Evolutionary conservation across 2,797 vertebrate species (phyloP), one percentile per base, ranked within the genome.

Genomic region (Melanotaenia nigrans): DNA sequence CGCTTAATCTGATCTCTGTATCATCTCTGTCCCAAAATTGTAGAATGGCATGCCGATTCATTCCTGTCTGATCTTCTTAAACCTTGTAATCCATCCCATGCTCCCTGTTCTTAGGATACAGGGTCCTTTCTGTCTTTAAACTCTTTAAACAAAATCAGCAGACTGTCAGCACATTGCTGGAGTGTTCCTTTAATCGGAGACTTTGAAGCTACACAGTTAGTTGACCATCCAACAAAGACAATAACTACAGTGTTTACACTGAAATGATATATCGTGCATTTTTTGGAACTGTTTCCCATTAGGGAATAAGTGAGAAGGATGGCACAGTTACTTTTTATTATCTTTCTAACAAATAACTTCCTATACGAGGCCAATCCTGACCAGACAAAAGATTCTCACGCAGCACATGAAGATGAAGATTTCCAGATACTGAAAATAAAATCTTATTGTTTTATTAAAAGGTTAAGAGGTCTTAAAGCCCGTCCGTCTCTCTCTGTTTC

Each of bases 381-480:
- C 20, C 47, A 56, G 57, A 57, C 7, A 11, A 38, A 24, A 45
- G 70, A 36, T 71, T 65, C 40, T 70, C 73, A 66, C 8, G 4
- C 53, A 11, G 30, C 14, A 18, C 28, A 4, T 40, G 9, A 2
- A 63, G 47, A 62, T 42, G 45, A 53, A 49, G 33, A 18, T 69
- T 42, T 10, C 13, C 61, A 25, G 64, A 64, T n/a, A 58, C 69
- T 59, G 10, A 75, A 71, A 81, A 71, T 24, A 81, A 65, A 3
- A 63, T 47, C 38, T 30, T 49, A 77, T 75, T 79, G 76, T 71
- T 71, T 75, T 28, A 28, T 72, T 36, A 35, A 71, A 70, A 68
- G 40, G 51, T 61, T 51, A 32, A 24, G 9, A 35, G 12, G 10
- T 68, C 54, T 69, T 28, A n/a, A 56, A 64, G 45, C 24, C 61